A percentile compares a stretch with the other conserved stretches of the same genome.
Conservation (phyloP, 1,140 invertebrate genomes). For the Diorhabda sublineata region DNA sequence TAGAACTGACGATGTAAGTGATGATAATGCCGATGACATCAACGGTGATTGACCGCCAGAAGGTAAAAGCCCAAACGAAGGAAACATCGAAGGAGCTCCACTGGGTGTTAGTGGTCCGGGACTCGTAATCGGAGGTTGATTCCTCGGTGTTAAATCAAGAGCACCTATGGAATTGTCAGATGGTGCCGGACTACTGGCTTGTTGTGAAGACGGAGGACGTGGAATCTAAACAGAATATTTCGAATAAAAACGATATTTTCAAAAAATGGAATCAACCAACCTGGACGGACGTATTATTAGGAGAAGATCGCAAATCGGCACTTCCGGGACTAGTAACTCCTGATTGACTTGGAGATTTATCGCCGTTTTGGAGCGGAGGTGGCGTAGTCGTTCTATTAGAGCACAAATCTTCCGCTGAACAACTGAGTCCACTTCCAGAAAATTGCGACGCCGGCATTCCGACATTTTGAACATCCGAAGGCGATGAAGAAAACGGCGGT, state of each 20-base stretch:
- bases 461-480: slow-evolving; percentile 57
- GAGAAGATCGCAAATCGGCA: slow-evolving; percentile 41
- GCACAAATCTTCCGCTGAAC: slow-evolving; percentile 48
- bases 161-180: slow-evolving; percentile 56
- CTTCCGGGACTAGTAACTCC: slow-evolving; percentile 45
- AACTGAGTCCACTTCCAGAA: slow-evolving; percentile 52
- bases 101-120: slow-evolving; percentile 43
- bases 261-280: slow-evolving; percentile 25
- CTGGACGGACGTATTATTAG: slow-evolving; percentile 45
- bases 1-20: slow-evolving; percentile 71
- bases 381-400: slow-evolving; percentile 45
- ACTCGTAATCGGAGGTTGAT: slow-evolving; percentile 39
- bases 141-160: slow-evolving; percentile 56
- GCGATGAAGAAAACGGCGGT: slow-evolving; percentile 63
- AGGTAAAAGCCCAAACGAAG: slow-evolving; percentile 60
- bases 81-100: slow-evolving; percentile 58
- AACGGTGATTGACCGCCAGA: slow-evolving; percentile 54
- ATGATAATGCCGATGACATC: slow-evolving; percentile 66
- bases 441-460: slow-evolving; percentile 62
- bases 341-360: slow-evolving; percentile 50
- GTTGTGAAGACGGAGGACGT: slow-evolving; percentile 44
- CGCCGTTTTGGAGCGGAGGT: slow-evolving; percentile 51
- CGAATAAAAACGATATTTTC: neutral
- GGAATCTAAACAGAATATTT: slow-evolving; percentile 32
- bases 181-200: slow-evolving; percentile 45